Evolutionary conservation across 2,888 invertebrate species (phyloP).

Genomic region (Herminia tarsipennalis): DNA sequence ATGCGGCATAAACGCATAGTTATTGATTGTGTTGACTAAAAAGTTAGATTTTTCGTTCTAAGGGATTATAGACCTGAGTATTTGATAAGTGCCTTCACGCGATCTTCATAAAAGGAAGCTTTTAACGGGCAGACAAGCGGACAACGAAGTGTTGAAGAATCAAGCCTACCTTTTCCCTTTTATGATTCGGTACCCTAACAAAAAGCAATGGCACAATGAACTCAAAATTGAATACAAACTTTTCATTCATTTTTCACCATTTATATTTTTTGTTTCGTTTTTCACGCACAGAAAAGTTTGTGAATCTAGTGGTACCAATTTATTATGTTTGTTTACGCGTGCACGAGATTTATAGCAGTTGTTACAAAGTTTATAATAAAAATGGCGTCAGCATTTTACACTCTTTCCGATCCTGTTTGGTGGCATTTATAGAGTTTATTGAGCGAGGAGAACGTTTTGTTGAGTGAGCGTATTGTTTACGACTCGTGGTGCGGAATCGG

Average conservation of each 20-base stretch:
- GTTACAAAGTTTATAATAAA: constrained; percentile 18
- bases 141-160: too few relatives aligned
- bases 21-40: too few relatives aligned
- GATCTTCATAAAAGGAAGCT: too few relatives aligned
- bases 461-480: background rate
- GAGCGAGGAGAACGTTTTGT: background rate
- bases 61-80: too few relatives aligned
- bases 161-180: too few relatives aligned
- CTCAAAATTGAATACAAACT: constrained; percentile 7
- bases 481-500: too few relatives aligned
- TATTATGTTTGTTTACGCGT: constrained; percentile 28
- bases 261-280: background rate
- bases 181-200: too few relatives aligned
- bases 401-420: constrained; percentile 13
- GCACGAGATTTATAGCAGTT: constrained; percentile 30
- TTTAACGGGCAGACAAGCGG: too few relatives aligned
- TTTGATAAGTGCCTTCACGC: too few relatives aligned
- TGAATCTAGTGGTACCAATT: constrained; percentile 19
- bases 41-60: too few relatives aligned
- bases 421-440: background rate
- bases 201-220: background rate
- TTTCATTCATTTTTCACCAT: constrained; percentile 11
- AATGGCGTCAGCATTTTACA: constrained; percentile 9
- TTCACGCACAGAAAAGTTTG: constrained; percentile 9
- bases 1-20: too few relatives aligned